A percentile compares a stretch with the other conserved stretches of the same genome.
Conservation (phyloP, 2,888 invertebrate genomes). For the Craniophora ligustri region DNA sequence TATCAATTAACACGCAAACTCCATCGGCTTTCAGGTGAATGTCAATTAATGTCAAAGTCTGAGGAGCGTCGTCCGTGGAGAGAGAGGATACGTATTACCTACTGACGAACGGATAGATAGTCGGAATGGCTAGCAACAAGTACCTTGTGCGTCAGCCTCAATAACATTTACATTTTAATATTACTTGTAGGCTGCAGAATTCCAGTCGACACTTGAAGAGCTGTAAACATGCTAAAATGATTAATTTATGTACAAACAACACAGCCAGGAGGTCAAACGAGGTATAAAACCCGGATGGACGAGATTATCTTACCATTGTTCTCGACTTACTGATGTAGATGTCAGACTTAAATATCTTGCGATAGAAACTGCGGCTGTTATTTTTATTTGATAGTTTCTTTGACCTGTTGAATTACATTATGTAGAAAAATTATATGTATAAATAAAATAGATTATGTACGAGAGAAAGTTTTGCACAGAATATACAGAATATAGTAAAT, state of each 20-base stretch:
- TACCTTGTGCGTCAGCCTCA: conserved; percentile 33
- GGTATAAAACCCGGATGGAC: conserved; percentile 37
- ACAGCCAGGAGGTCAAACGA: conserved; percentile 38
- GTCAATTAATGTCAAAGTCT: conserved; percentile 79
- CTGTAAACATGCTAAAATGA: conserved; percentile 43
- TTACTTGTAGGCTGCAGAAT: conserved; percentile 18
- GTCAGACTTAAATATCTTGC: conserved; percentile 21
- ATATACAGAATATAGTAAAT: conserved; percentile 14
- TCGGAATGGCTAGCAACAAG: conserved; percentile 55
- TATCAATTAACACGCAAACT: conserved; percentile 82
- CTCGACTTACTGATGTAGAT: conserved; percentile 29
- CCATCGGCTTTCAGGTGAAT: conserved; percentile 78
- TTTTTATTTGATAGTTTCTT: conserved; percentile 11
- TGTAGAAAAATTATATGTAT: not conserved
- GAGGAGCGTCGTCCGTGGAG: conserved; percentile 62
- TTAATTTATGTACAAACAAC: conserved; percentile 36
- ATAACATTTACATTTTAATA: conserved; percentile 44
- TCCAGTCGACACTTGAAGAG: conserved; percentile 33
- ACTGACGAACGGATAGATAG: conserved; percentile 56
- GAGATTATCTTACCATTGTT: conserved; percentile 53
- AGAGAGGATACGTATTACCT: conserved; percentile 46
- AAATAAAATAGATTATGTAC: not conserved
- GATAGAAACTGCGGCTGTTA: conserved; percentile 31
- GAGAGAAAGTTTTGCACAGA: conserved; percentile 7
- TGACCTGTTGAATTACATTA: conserved; percentile 1